Evolutionary conservation across 2,113 vertebrate species (phyloP), one percentile per base, ranked within the genome.

Genomic region (Helogale parvula): DNA sequence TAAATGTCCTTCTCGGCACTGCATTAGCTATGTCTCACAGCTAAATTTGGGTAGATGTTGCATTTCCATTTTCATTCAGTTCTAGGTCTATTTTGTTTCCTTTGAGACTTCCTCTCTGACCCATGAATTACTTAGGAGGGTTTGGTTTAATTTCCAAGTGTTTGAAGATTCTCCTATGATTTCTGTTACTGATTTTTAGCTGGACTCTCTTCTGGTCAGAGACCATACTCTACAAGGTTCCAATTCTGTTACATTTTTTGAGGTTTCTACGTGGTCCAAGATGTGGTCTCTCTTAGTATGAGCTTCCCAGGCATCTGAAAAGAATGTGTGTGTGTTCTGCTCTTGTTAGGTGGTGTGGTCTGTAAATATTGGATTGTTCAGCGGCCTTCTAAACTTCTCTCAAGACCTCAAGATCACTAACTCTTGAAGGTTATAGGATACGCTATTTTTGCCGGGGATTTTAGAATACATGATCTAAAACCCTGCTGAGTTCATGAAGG

Each of bases 251-350:
- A 16, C 2, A n/a, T 54, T n/a, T 25, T 23, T 15, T 3, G 45
- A 47, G 19, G 50, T 57, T 93, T 27, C 69, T 33, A 23, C 17
- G 4, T 14, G 8, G 35, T 23, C 80, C 50, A 25, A 72, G n/a
- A 45, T 23, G 0, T 0, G 5, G 3, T 19, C 80, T 76, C 0
- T 65, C 17, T 35, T 23, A 27, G 52, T 21, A 0, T 13, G 0
- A 45, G 21, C 63, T 54, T 38, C 1, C 2, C 4, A 25, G 76
- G 11, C 38, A 3, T 45, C 15, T 41, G 74, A 76, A 12, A 77
- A 50, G 72, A 89, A 9, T 6, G 2, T 3, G 7, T 6, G 2
- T 5, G 2, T 29, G 7, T 33, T 23, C 69, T 16, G 12, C 68
- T 74, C 2, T 21, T 80, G 31, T 47, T 50, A 12, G 27, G 72